These are phyloP conservation scores for Ptiloglossa arizonensis DNA, from an alignment of 1,140 invertebrate species.

Conservation along the genomic window DNA sequence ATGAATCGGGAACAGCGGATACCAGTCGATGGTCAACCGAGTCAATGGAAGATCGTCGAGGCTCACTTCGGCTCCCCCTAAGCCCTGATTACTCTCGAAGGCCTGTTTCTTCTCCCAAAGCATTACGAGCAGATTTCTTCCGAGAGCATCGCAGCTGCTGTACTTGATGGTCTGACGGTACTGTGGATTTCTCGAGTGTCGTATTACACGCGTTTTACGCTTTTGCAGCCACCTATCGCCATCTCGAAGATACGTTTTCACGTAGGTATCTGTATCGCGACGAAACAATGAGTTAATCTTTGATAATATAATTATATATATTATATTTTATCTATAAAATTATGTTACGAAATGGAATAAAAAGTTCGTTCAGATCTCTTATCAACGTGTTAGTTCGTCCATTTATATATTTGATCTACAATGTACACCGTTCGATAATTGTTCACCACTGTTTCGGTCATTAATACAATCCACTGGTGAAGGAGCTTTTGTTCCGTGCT, in stretches of 20 bases:
- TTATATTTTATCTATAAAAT: too few species aligned
- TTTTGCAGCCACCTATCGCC: slow-evolving; percentile 94
- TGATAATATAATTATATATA: neutral
- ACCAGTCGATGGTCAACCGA: slow-evolving; percentile 92
- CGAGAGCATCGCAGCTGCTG: slow-evolving; percentile 90
- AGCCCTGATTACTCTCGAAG: slow-evolving; percentile 92
- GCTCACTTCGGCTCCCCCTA: slow-evolving; percentile 92
- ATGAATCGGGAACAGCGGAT: slow-evolving; percentile 92
- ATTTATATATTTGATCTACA: too few species aligned
- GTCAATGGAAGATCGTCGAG: slow-evolving; percentile 90
- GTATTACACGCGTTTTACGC: slow-evolving; percentile 92
- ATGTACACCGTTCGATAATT: too few species aligned
- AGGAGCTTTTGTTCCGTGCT: too few species aligned
- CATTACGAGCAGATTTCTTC: slow-evolving; percentile 92
- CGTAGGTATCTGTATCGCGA: slow-evolving; percentile 90
- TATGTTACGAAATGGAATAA: too few species aligned
- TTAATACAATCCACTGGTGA: too few species aligned
- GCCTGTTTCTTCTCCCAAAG: slow-evolving; percentile 93
- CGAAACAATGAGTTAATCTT: slow-evolving; percentile 9
- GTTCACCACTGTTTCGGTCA: too few species aligned
- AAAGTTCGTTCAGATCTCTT: too few species aligned
- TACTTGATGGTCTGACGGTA: slow-evolving; percentile 95
- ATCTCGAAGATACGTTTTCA: slow-evolving; percentile 95
- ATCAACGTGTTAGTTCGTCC: too few species aligned
- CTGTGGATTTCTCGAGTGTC: slow-evolving; percentile 90